Conservation (phyloP, 1,140 invertebrate genomes). For the Hylaeus anthracinus region DNA sequence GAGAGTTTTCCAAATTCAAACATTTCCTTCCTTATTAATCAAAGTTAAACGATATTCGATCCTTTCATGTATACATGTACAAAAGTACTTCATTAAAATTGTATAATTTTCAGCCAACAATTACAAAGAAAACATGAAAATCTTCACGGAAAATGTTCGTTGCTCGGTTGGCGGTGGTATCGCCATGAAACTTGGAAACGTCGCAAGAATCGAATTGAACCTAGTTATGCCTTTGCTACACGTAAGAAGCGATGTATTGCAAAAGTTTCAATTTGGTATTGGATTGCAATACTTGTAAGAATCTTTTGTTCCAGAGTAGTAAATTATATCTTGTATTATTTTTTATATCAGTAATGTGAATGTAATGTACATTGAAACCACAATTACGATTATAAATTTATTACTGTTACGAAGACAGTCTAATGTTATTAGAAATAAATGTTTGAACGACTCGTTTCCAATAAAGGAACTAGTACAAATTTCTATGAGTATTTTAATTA, state of each 20-base stretch:
- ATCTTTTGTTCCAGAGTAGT: slow-evolving; percentile 29
- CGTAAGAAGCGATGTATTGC: slow-evolving; percentile 70
- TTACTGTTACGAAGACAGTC: slow-evolving; percentile 18
- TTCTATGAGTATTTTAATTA: neutral
- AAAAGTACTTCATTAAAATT: neutral
- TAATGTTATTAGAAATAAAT: neutral
- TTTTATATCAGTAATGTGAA: slow-evolving; percentile 16
- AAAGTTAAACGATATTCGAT: neutral
- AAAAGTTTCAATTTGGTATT: slow-evolving; percentile 78
- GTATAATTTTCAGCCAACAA: slow-evolving; percentile 70
- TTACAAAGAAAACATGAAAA: slow-evolving; percentile 75
- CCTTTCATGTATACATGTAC: neutral
- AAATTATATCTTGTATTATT: slow-evolving; percentile 48
- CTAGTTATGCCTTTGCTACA: slow-evolving; percentile 71
- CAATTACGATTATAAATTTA: slow-evolving; percentile 37
- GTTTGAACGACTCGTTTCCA: slow-evolving; percentile 29
- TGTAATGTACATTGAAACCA: slow-evolving; percentile 43
- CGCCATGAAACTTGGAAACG: slow-evolving; percentile 88
- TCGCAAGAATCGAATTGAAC: slow-evolving; percentile 92
- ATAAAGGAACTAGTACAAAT: slow-evolving; percentile 31
- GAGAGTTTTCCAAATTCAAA: slow-evolving; percentile 5
- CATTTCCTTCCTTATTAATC: neutral
- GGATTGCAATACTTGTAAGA: slow-evolving; percentile 78
- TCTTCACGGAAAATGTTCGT: slow-evolving; percentile 81
- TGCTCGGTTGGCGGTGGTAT: slow-evolving; percentile 88